Evolutionary conservation across 1,140 invertebrate genomes (phyloP).

Genomic region (Arctopsyche grandis): DNA sequence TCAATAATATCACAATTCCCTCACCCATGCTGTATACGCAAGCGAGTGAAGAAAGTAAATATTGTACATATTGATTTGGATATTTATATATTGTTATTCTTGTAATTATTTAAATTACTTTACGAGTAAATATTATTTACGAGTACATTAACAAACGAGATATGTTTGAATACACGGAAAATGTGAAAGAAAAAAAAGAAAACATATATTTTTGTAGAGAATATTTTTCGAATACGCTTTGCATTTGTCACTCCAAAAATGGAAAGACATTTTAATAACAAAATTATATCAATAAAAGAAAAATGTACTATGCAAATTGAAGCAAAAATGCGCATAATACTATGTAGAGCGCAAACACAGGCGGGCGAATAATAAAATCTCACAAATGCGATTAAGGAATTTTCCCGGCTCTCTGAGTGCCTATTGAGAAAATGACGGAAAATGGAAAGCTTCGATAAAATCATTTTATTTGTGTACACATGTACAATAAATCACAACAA

Average conservation of each 20-base stretch:
- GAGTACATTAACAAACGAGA: too few relatives aligned
- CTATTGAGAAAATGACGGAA: constrained; percentile 46
- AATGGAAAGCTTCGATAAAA: constrained; percentile 22
- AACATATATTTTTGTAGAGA: neutral
- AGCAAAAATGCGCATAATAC: constrained; percentile 45
- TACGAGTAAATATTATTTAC: too few relatives aligned
- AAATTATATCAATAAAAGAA: constrained; percentile 45
- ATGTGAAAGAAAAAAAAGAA: neutral
- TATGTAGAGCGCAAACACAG: constrained; percentile 42
- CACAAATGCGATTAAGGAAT: constrained; percentile 49
- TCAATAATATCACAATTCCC: constrained; percentile 37
- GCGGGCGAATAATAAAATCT: constrained; percentile 46
- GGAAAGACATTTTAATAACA: constrained; percentile 45
- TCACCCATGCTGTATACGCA: neutral
- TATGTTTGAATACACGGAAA: too few relatives aligned
- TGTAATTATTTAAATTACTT: too few relatives aligned
- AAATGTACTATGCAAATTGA: constrained; percentile 42
- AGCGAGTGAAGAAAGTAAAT: neutral
- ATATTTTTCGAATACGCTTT: neutral
- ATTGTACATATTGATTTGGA: neutral
- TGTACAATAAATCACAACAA: neutral
- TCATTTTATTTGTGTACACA: neutral
- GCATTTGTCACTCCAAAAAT: constrained; percentile 27
- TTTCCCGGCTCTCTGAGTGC: constrained; percentile 44
- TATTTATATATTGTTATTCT: too few relatives aligned